Conservation (phyloP, 2,888 invertebrate genomes). For the Parasteatoda lunata region DNA sequence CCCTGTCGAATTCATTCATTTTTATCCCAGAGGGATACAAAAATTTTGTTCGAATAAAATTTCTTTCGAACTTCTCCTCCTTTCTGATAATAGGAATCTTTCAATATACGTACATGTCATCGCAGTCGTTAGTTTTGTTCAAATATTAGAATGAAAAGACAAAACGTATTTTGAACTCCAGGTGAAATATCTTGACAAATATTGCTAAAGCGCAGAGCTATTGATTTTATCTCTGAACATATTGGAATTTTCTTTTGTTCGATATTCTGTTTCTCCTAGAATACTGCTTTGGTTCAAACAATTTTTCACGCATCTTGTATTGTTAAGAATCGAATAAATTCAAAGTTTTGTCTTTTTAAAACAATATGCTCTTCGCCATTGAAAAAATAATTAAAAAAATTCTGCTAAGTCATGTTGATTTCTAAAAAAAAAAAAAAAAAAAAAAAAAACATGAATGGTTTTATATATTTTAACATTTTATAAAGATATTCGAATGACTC, state of each 20-base stretch:
- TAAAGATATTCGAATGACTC: too few species aligned
- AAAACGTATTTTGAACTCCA: conserved; percentile 8
- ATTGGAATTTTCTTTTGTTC: background rate
- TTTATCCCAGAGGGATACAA: background rate
- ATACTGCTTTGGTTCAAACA: background rate
- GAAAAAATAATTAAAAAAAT: too few species aligned
- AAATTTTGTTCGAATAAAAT: background rate
- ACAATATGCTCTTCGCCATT: too few species aligned
- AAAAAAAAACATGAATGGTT: too few species aligned
- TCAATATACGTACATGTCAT: conserved; percentile 21
- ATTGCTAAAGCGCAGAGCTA: conserved; percentile 33
- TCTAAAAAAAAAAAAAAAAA: too few species aligned
- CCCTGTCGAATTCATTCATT: background rate
- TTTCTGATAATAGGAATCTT: conserved; percentile 12
- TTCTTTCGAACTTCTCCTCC: background rate
- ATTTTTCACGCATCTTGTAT: too few species aligned
- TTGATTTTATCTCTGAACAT: background rate
- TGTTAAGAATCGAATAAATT: too few species aligned
- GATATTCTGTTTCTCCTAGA: background rate
- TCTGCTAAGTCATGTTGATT: too few species aligned
- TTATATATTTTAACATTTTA: too few species aligned
- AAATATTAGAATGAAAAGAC: conserved; percentile 22
- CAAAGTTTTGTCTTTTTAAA: too few species aligned
- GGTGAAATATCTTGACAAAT: conserved; percentile 19
- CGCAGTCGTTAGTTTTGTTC: conserved; percentile 29